Percentiles rank a stretch among this genome's conserved stretches.
Conservation (phyloP, 2,797 vertebrate species). For the Coregonus sp. region DNA sequence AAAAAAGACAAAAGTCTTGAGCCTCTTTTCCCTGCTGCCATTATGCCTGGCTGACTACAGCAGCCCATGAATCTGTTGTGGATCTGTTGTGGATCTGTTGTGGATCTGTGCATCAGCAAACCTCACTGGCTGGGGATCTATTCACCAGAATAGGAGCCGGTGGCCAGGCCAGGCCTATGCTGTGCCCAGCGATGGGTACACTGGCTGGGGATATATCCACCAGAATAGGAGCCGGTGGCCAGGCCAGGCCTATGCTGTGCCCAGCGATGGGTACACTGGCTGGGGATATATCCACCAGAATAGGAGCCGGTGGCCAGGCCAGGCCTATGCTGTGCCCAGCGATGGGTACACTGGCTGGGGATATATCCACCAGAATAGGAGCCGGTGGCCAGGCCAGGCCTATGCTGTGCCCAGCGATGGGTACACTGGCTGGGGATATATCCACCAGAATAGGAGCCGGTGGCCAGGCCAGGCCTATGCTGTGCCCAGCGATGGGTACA, state of each 20-base stretch:
- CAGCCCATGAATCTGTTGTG: constrained; percentile 33
- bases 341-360: background rate
- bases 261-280: constrained; percentile 14
- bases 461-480: too few relatives aligned
- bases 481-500: too few relatives aligned
- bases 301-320: too few relatives aligned
- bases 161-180: too few relatives aligned
- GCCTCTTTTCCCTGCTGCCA: constrained; percentile 22
- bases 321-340: too few relatives aligned
- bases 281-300: background rate
- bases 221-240: constrained; percentile 14
- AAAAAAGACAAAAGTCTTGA: constrained; percentile 16
- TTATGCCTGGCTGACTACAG: constrained; percentile 39
- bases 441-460: too few relatives aligned
- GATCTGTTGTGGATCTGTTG: too few relatives aligned
- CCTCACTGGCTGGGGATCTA: constrained; percentile 19
- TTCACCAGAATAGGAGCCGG: too few relatives aligned
- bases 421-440: background rate
- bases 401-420: too few relatives aligned
- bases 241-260: too few relatives aligned
- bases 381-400: too few relatives aligned
- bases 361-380: constrained; percentile 27
- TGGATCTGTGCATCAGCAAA: constrained; percentile 51
- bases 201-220: constrained; percentile 9
- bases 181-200: too few relatives aligned